Evolutionary conservation across 2,888 invertebrate species (phyloP).

Genomic region (Lagria hirta): DNA sequence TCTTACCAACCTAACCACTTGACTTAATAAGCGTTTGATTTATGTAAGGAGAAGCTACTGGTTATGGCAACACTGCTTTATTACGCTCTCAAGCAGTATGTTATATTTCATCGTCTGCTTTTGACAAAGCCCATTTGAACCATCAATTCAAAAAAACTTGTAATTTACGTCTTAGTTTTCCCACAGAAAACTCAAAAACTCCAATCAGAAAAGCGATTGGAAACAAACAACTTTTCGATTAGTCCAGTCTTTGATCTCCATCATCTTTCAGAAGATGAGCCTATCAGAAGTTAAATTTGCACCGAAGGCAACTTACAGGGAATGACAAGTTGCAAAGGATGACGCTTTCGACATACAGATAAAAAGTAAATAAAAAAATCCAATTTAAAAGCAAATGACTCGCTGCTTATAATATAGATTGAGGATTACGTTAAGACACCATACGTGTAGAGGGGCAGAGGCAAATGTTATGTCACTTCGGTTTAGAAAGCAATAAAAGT

Average conservation of each 20-base stretch:
- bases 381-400: slow-evolving; percentile 48
- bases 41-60: slow-evolving; percentile 52
- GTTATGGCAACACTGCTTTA: slow-evolving; percentile 52
- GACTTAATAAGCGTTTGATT: slow-evolving; percentile 54
- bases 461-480: neutral
- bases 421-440: slow-evolving; percentile 16
- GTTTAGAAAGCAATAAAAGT: slow-evolving; percentile 3
- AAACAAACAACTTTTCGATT: slow-evolving; percentile 44
- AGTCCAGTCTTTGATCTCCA: slow-evolving; percentile 40
- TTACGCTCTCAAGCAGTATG: slow-evolving; percentile 39
- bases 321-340: slow-evolving; percentile 27
- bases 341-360: slow-evolving; percentile 29
- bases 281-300: slow-evolving; percentile 25
- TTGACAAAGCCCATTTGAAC: slow-evolving; percentile 24
- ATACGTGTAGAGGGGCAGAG: slow-evolving; percentile 8
- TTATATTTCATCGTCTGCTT: slow-evolving; percentile 33
- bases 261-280: slow-evolving; percentile 23
- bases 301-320: slow-evolving; percentile 20
- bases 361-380: slow-evolving; percentile 44
- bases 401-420: slow-evolving; percentile 46
- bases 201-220: slow-evolving; percentile 20
- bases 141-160: slow-evolving; percentile 12
- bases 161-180: slow-evolving; percentile 11
- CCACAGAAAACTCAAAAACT: no score
- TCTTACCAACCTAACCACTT: slow-evolving; percentile 50